phyloP scores from a whole-genome alignment of 2,888 invertebrate genomes.

The Pachliopta kotzebuea region DNA sequence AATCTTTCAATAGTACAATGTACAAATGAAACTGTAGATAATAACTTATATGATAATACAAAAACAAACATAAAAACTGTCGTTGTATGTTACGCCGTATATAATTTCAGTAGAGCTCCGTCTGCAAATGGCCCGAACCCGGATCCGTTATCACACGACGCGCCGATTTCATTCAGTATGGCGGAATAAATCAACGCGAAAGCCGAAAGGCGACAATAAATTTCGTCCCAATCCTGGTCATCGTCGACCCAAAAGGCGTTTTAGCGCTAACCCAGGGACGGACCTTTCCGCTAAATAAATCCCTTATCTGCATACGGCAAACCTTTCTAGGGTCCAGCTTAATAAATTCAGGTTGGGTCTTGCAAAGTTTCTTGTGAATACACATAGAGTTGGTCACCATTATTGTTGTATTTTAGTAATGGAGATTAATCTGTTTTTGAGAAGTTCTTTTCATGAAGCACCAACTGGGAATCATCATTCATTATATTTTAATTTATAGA shows the following conservation, averaged over 20 bases:
- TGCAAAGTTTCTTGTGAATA: slow-evolving; percentile 60
- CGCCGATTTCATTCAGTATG: slow-evolving; percentile 60
- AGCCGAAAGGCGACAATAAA: slow-evolving; percentile 76
- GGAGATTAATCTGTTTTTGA: too few relatives aligned
- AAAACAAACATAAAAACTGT: too few relatives aligned
- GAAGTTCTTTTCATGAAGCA: too few relatives aligned
- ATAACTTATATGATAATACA: too few relatives aligned
- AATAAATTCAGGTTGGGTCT: slow-evolving; percentile 80
- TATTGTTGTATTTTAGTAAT: not conserved
- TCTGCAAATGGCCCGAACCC: slow-evolving; percentile 39
- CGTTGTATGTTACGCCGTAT: not conserved
- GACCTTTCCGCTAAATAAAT: slow-evolving; percentile 81
- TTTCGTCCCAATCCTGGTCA: slow-evolving; percentile 76
- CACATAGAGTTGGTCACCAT: slow-evolving; percentile 48
- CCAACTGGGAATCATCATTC: too few relatives aligned
- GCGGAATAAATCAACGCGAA: slow-evolving; percentile 74
- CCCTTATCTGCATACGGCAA: slow-evolving; percentile 81
- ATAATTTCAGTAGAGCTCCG: slow-evolving; percentile 5
- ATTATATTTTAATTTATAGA: too few relatives aligned
- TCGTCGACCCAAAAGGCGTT: slow-evolving; percentile 73
- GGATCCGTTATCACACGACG: slow-evolving; percentile 57
- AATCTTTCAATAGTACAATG: too few relatives aligned
- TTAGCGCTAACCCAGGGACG: slow-evolving; percentile 75
- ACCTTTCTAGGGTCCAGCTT: slow-evolving; percentile 80
- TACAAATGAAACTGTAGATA: too few relatives aligned